phyloP scores from a whole-genome alignment of 2,113 vertebrate genomes.

The Gadus chalcogrammus region DNA sequence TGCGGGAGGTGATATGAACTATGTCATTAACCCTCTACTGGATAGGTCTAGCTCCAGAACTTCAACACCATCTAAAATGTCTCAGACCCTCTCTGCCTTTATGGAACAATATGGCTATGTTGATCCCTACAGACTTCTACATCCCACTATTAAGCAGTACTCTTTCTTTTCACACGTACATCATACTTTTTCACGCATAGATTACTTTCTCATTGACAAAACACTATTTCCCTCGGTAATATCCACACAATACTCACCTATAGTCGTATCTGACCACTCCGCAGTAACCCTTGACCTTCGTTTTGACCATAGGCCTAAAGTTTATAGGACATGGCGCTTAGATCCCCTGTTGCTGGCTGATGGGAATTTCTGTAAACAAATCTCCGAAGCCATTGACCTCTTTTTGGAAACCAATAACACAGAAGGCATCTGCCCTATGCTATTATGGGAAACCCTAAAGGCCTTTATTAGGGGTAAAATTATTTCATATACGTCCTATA shows the following conservation, averaged over 20 bases:
- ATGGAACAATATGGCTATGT: neutral
- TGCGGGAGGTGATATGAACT: too few relatives aligned
- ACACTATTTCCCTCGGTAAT: neutral
- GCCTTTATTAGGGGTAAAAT: too few relatives aligned
- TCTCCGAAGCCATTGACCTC: conserved; percentile 9
- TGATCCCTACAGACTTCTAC: neutral
- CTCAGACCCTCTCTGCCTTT: neutral
- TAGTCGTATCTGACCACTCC: neutral
- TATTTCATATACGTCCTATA: too few relatives aligned
- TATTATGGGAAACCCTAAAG: too few relatives aligned
- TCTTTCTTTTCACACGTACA: neutral
- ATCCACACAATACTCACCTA: neutral
- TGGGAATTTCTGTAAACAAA: neutral
- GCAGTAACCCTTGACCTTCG: too few relatives aligned
- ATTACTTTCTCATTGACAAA: neutral
- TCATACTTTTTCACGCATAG: neutral
- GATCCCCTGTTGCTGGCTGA: neutral
- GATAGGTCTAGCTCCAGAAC: neutral
- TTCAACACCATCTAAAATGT: neutral
- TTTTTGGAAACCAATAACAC: conserved; percentile 6
- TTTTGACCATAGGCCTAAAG: too few relatives aligned
- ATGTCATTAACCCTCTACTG: neutral
- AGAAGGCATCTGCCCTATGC: neutral
- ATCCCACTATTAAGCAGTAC: neutral
- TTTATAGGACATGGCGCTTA: too few relatives aligned